A percentile compares a stretch with the other conserved stretches of the same genome.
Conservation (phyloP, 64 coral and sea anemone genomes). For the Porites australiensis region DNA sequence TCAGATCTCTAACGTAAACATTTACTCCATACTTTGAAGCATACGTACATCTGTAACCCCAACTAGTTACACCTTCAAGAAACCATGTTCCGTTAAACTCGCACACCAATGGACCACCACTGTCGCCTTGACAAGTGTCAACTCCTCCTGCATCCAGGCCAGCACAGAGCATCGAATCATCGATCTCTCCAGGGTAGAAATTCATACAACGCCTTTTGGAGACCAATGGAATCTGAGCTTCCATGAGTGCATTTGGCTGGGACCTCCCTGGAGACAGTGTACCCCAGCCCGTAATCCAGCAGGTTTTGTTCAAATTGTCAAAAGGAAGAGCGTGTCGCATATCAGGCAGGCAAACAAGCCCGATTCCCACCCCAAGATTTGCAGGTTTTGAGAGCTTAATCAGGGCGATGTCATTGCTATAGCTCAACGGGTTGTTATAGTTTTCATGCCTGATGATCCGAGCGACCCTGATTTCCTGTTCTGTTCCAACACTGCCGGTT, state of each 20-base stretch:
- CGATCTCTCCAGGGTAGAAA: conserved; percentile 13
- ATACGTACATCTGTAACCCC: conserved; percentile 12
- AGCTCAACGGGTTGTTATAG: conserved; percentile 17
- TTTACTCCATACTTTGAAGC: conserved; percentile 13
- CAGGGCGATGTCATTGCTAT: conserved; percentile 52
- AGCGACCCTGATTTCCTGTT: conserved; percentile 33
- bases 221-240: conserved; percentile 32
- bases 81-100: conserved; percentile 41
- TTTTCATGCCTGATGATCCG: conserved; percentile 40
- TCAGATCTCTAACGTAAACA: conserved; percentile 21
- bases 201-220: conserved; percentile 1
- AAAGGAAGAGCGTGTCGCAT: conserved; percentile 2
- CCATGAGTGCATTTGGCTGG: conserved; percentile 36
- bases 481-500: neutral
- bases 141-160: conserved; percentile 41
- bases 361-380: neutral
- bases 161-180: conserved; percentile 47
- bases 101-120: conserved; percentile 47
- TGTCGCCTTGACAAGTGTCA: neutral
- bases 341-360: conserved; percentile 45
- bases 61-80: conserved; percentile 41
- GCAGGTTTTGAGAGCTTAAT: conserved; percentile 51
- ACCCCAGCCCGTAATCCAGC: conserved; percentile 60
- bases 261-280: neutral
- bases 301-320: conserved; percentile 40